A percentile compares a stretch with the other conserved stretches of the same genome.
Conservation (phyloP, 2,888 invertebrate species). For the Artemia sp. region DNA sequence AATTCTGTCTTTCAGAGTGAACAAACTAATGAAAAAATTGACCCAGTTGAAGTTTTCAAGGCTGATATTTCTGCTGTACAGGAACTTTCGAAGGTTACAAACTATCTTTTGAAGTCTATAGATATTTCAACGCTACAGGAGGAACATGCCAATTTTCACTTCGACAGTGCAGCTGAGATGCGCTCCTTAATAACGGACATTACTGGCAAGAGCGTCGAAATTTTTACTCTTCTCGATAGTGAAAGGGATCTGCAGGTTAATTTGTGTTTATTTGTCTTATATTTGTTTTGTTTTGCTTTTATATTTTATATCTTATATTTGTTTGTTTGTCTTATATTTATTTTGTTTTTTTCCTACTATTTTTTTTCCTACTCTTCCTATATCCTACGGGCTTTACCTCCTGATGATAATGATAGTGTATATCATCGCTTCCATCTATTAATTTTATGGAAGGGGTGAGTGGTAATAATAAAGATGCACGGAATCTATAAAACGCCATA, state of each 20-base stretch:
- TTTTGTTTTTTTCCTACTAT: no score
- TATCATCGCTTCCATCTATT: no score
- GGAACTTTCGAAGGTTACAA: background rate
- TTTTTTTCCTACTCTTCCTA: no score
- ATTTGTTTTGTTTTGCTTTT: no score
- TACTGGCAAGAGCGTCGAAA: background rate
- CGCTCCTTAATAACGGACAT: background rate
- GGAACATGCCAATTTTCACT: background rate
- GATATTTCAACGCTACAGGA: background rate
- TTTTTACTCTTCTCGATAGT: background rate
- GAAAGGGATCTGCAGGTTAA: background rate
- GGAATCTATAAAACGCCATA: no score
- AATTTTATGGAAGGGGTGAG: no score
- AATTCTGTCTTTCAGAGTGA: background rate
- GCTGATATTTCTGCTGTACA: slow-evolving; percentile 3
- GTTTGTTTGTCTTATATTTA: no score
- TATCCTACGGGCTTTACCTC: no score
- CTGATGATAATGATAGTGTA: no score
- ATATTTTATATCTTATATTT: no score
- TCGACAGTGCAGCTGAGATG: background rate
- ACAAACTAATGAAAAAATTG: background rate
- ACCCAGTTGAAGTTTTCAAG: background rate
- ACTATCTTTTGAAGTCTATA: background rate
- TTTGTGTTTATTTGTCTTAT: no score
- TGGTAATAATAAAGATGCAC: no score